phyloP scores from a whole-genome alignment of 2,888 invertebrate species.

The Ochropleura leucogaster region DNA sequence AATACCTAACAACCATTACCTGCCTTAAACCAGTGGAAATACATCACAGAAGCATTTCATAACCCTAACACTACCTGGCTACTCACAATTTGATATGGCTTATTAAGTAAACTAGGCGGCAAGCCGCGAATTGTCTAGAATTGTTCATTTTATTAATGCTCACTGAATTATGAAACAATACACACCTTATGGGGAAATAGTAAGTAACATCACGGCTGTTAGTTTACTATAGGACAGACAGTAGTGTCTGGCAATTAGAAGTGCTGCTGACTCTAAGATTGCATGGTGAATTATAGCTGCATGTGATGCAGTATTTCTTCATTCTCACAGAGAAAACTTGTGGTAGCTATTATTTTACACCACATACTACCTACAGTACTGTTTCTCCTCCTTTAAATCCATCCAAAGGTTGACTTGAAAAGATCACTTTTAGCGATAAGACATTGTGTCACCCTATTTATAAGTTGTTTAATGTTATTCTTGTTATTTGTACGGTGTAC shows the following conservation, averaged over 20 bases:
- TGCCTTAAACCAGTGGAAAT: background rate
- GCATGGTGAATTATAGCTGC: background rate
- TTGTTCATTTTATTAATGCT: conserved; percentile 61
- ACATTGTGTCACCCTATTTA: no score
- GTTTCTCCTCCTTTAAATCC: no score
- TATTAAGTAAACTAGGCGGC: conserved; percentile 73
- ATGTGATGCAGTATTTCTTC: background rate
- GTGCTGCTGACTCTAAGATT: background rate
- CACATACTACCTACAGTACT: no score
- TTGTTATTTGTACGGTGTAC: no score
- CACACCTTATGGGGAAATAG: conserved; percentile 36
- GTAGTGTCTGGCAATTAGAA: background rate
- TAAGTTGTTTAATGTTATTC: no score
- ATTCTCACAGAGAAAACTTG: background rate
- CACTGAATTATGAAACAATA: conserved; percentile 56
- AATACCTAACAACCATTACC: background rate
- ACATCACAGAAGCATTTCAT: conserved; percentile 12
- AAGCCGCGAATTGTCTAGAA: conserved; percentile 69
- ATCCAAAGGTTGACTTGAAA: no score
- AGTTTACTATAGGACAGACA: background rate
- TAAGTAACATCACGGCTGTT: conserved; percentile 38
- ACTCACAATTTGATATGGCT: conserved; percentile 72
- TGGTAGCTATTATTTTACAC: no score
- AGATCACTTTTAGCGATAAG: no score
- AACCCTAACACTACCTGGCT: conserved; percentile 53